Base-by-base conservation (phyloP, 2,888 invertebrate species). In the Amaurobius ferox region DNA sequence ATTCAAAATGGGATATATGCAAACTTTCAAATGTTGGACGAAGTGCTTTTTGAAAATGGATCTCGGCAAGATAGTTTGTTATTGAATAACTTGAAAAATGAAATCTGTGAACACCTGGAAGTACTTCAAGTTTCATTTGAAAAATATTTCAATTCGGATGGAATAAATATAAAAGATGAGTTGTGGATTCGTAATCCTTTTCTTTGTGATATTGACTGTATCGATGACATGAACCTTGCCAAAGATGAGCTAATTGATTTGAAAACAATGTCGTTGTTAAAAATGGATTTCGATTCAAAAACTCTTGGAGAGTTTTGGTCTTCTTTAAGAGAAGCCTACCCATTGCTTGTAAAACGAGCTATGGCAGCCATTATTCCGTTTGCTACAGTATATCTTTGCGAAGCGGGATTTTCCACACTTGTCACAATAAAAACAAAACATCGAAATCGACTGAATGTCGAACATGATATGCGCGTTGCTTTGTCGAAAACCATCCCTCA, bases 131-230 rank as follows among this genome's bases (percentile, higher is more conserved):
- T 35, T 35, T 35, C 35, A 35, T 35, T 35, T 35, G 35, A 35
- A 35, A 35, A 35, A 44, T 44, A 44, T 44, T 44, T 44, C 44
- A 44, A 44, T 44, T 44, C 44, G 44, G 44, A 44, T 44, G 44
- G 44, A 44, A 74, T 74, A 74, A 74, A 64, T 74, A 74, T 64
- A 74, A 74, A 74, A 74, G 74, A 74, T 64, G 74, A 68, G 77
- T 78, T 78, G 77, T 78, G 77, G 77, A 78, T 78, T 78, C 77
- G 77, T 78, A 78, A 78, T 78, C 77, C 77, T 78, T 78, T 78
- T 78, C 77, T 68, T 78, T 78, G 77, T 78, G 77, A 78, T 78
- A 78, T 68, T 78, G 68, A 78, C 68, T 78, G 77, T 78, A 78
- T 78, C 55, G 77, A 78, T 68, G 77, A 78, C 68, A 78, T 78